Percentiles rank a stretch among this genome's conserved stretches.
Evolutionary conservation across 2,113 vertebrate genomes (phyloP).

Genomic region (Oryzias javanicus): DNA sequence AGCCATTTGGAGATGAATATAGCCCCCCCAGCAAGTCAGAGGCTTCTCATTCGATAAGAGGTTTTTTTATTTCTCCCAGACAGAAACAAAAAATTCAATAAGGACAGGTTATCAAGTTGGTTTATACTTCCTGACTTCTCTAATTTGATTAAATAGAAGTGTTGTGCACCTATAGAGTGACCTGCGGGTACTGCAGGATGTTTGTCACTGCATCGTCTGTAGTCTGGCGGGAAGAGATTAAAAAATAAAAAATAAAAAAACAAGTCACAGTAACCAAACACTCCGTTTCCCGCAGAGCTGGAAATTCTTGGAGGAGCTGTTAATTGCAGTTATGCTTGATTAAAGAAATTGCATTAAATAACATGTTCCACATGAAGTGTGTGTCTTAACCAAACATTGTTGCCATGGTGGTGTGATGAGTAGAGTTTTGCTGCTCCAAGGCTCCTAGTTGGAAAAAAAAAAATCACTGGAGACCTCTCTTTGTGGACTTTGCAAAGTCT

Average conservation of each 20-base stretch:
- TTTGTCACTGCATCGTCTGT: constrained; percentile 1
- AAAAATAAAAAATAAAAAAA: not conserved
- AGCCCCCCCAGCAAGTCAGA: constrained; percentile 36
- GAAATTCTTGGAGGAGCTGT: too few species aligned
- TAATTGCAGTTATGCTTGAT: too few species aligned
- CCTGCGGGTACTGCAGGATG: not conserved
- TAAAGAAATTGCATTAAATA: too few species aligned
- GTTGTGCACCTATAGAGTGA: not conserved
- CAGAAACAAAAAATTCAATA: constrained; percentile 20
- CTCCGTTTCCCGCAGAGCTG: too few species aligned
- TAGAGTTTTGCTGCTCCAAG: too few species aligned
- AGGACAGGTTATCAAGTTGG: constrained; percentile 48
- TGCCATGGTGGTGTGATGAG: too few species aligned
- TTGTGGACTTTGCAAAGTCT: not conserved
- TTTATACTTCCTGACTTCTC: constrained; percentile 9
- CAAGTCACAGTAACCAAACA: too few species aligned
- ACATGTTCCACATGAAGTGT: too few species aligned
- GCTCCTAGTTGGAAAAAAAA: too few species aligned
- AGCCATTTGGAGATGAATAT: constrained; percentile 40
- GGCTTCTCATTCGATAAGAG: constrained; percentile 38
- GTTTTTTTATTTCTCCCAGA: constrained; percentile 33
- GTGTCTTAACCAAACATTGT: too few species aligned
- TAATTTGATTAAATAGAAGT: constrained; percentile 22
- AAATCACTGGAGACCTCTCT: too few species aligned
- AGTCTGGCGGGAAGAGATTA: not conserved